These are phyloP conservation scores for Numida meleagris DNA, from an alignment of 2,113 vertebrate genomes.

Conservation along the genomic window DNA sequence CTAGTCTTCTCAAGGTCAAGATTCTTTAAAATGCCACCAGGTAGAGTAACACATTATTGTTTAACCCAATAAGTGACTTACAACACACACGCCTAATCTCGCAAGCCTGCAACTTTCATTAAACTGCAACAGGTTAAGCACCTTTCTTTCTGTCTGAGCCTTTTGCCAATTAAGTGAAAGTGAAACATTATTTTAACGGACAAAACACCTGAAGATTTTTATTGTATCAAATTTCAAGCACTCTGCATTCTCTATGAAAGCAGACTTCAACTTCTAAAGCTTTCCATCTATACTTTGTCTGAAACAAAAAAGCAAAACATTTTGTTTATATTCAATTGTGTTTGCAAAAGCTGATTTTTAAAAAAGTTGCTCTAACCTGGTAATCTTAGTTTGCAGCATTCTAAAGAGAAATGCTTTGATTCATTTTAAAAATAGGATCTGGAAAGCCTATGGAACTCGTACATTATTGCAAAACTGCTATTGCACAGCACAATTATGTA, in stretches of 20 bases:
- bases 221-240: background rate
- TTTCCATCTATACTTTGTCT: background rate
- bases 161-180: background rate
- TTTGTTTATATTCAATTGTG: background rate
- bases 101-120: background rate
- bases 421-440: background rate
- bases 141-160: background rate
- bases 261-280: background rate
- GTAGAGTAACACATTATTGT: background rate
- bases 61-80: conserved; percentile 11
- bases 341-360: background rate
- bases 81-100: background rate
- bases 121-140: background rate
- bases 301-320: background rate
- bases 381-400: background rate
- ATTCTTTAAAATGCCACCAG: background rate
- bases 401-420: background rate
- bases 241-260: rapidly evolving
- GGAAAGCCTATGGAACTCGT: background rate
- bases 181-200: background rate
- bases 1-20: background rate
- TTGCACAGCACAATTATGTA: background rate
- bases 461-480: background rate
- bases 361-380: background rate
- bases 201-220: background rate